Base-by-base conservation (phyloP, 2,888 invertebrate genomes). In the Corbicula japonica region DNA sequence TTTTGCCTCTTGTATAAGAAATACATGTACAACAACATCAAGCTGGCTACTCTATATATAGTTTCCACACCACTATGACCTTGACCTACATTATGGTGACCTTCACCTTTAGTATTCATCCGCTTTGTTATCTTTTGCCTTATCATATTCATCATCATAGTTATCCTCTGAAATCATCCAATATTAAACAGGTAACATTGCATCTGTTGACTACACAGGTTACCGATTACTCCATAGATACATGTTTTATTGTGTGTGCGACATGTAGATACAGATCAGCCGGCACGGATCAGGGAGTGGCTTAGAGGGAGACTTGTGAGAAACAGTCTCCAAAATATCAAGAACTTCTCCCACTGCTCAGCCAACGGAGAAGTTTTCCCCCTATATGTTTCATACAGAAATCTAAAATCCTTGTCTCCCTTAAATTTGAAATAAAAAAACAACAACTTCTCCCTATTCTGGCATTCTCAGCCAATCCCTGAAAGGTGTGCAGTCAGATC, bases 91-190 rank as follows among this genome's bases (percentile, higher is more conserved):
- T 58, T 66, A 30, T n/a, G n/a, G 26, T 68, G 65, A 79, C 74
- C 74, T 74, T 79, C 79, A 79, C 74, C 79, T 76, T 28, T 35
- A 23, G 23, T 74, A 48, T 44, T 66, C 66, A 44, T 74, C 60
- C 15, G 50, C 62, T 35, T 58, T 38, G 6, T 68, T 50, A 26
- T 52, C 48, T n/a, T 74, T 48, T 30, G 60, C 68, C 54, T 74
- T 61, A 56, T 61, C 69, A 50, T 76, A 62, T 30, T 70, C 62
- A 56, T 70, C 62, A 54, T 70, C 69, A 58, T 76, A 52, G 15
- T 66, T 46, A 35, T 60, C 60, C 66, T 69, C 70, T 63, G 69
- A 60, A 61, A 73, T 34, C 58, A 56, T 50, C 44, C n/a, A 60
- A 34, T n/a, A 58, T 23, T n/a, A n/a, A n/a, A n/a, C n/a, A n/a